Evolutionary conservation across 2,888 invertebrate genomes (phyloP).

Genomic region (Amphipoea lucens): DNA sequence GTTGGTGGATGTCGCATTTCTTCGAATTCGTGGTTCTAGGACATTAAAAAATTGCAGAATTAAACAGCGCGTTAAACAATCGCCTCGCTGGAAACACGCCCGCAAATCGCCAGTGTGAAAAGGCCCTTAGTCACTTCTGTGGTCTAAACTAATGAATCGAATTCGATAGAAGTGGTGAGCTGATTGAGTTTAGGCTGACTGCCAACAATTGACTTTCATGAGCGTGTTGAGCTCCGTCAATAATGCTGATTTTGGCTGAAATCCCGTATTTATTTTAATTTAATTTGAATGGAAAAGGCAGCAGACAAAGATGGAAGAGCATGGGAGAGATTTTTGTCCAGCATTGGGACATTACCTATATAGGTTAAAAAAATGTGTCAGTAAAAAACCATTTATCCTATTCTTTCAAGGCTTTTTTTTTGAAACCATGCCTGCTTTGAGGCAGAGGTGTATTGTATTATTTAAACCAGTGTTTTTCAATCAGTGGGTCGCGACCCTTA

Average conservation of each 20-base stretch:
- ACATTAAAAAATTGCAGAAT: no score
- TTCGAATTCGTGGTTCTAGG: no score
- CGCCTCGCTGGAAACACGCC: not conserved
- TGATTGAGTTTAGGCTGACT: slow-evolving; percentile 32
- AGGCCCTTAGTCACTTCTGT: slow-evolving; percentile 10
- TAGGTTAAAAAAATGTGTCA: no score
- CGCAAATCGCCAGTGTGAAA: not conserved
- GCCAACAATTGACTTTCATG: slow-evolving; percentile 25
- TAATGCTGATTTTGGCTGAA: not conserved
- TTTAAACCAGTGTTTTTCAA: no score
- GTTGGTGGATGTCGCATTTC: not conserved
- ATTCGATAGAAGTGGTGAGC: slow-evolving; percentile 19
- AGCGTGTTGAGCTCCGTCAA: not conserved
- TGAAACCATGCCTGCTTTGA: no score
- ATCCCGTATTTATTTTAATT: not conserved
- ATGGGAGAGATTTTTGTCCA: not conserved
- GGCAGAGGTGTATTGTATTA: no score
- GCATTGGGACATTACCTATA: no score
- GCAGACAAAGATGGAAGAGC: not conserved
- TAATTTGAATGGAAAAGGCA: not conserved
- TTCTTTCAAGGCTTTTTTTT: no score
- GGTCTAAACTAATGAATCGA: slow-evolving; percentile 37
- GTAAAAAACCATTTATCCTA: no score
- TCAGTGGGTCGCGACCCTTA: no score
- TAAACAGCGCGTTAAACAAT: no score